Evolutionary conservation across 2,113 vertebrate genomes (phyloP).

Genomic region (Sporophila hypoxantha): DNA sequence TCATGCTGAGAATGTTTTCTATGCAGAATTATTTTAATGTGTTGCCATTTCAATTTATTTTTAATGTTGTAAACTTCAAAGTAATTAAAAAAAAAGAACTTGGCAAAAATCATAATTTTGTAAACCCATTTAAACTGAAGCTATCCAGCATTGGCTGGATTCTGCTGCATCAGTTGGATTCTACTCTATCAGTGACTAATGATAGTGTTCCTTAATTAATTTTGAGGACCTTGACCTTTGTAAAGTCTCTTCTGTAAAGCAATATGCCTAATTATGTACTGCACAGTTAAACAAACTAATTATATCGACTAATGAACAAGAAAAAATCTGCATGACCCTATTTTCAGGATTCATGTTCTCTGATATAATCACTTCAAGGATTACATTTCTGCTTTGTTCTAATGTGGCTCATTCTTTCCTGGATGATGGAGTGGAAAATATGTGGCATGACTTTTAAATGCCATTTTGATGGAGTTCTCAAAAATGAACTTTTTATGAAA

Average conservation of each 20-base stretch:
- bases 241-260: constrained; percentile 57
- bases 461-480: not conserved
- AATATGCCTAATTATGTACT: constrained; percentile 56
- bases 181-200: constrained; percentile 12
- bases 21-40: not conserved
- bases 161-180: constrained; percentile 27
- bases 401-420: constrained; percentile 6
- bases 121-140: constrained; percentile 5
- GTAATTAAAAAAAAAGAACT: not conserved
- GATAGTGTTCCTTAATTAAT: constrained; percentile 47
- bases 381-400: constrained; percentile 25
- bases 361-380: constrained; percentile 39
- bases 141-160: not conserved
- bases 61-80: not conserved
- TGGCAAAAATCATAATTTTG: not conserved
- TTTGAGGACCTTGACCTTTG: constrained; percentile 54
- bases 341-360: constrained; percentile 46
- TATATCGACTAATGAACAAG: constrained; percentile 58
- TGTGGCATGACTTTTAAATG: not conserved
- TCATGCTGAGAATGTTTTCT: not conserved
- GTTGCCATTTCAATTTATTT: not conserved
- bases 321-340: constrained; percentile 44
- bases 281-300: constrained; percentile 64
- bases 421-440: not conserved
- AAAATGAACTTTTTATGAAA: not conserved